phyloP scores from a whole-genome alignment of 2,888 invertebrate genomes.

The Heliothis peltigera region DNA sequence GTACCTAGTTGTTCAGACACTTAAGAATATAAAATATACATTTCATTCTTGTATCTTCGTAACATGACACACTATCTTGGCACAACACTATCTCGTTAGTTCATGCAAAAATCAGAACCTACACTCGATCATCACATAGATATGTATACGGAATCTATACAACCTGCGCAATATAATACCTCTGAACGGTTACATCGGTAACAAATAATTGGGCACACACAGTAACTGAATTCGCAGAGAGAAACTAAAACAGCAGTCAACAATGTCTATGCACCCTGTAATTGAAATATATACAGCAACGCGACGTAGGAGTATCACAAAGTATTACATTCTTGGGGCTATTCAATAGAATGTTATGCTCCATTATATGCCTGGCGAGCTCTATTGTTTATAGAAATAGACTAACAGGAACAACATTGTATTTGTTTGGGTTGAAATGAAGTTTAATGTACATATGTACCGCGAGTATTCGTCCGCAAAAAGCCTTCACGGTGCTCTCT shows the following conservation, averaged over 20 bases:
- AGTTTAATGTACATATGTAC: not conserved
- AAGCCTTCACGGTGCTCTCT: not conserved
- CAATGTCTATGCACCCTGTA: constrained; percentile 21
- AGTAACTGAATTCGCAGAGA: constrained; percentile 14
- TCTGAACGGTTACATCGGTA: constrained; percentile 4
- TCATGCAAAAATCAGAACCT: no score
- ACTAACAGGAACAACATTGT: not conserved
- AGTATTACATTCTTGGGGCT: constrained; percentile 16
- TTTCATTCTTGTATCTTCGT: no score
- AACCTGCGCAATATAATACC: not conserved
- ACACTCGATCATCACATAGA: no score
- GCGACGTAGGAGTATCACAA: constrained; percentile 22
- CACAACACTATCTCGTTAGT: no score
- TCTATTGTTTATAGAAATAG: constrained; percentile 17
- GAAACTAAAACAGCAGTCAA: constrained; percentile 17
- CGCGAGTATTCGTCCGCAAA: not conserved
- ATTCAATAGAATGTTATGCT: constrained; percentile 28
- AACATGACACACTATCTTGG: no score
- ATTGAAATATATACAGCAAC: constrained; percentile 29
- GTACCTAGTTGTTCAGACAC: not conserved
- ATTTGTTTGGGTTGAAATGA: not conserved
- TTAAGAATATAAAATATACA: no score
- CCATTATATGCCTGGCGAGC: constrained; percentile 26
- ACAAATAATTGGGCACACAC: constrained; percentile 13
- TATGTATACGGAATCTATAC: not conserved